A percentile compares a stretch with the other conserved stretches of the same genome.
These are phyloP conservation scores for Dynastes hyllus DNA, from an alignment of 2,888 invertebrate genomes.

Conservation along the genomic window DNA sequence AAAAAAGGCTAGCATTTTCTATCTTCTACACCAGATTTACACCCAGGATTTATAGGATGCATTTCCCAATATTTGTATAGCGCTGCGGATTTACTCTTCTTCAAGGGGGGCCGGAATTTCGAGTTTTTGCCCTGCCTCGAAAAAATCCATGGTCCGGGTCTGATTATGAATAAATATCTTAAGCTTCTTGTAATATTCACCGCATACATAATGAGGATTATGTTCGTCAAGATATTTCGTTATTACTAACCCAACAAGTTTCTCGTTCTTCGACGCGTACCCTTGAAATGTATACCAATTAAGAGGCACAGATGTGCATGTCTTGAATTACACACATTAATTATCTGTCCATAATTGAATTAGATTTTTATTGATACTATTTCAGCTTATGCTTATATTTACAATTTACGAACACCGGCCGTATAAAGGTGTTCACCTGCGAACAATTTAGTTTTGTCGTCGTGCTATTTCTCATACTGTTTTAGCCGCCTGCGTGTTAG, in stretches of 20 bases:
- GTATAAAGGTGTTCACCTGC: neutral
- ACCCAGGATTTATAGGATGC: too few relatives aligned
- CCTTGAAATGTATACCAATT: constrained; percentile 3
- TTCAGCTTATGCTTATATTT: neutral
- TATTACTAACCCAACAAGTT: neutral
- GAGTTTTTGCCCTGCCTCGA: too few relatives aligned
- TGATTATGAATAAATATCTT: too few relatives aligned
- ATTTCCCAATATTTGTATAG: too few relatives aligned
- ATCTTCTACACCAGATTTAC: too few relatives aligned
- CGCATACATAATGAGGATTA: too few relatives aligned
- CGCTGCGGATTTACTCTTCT: too few relatives aligned
- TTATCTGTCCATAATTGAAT: constrained; percentile 1
- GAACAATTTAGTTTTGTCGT: constrained; percentile 7
- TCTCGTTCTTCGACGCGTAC: neutral
- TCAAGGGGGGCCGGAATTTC: too few relatives aligned
- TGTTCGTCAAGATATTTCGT: too few relatives aligned
- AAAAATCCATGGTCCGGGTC: too few relatives aligned
- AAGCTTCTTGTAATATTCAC: too few relatives aligned
- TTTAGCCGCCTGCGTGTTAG: neutral
- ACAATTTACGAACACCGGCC: constrained; percentile 5
- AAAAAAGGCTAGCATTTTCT: too few relatives aligned
- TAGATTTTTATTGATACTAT: constrained; percentile 13
- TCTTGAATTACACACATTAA: constrained; percentile 1
- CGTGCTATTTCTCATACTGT: constrained; percentile 16
- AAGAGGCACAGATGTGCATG: neutral